Evolutionary conservation across 2,113 vertebrate species (phyloP).

Genomic region (Bubo blakistoni): DNA sequence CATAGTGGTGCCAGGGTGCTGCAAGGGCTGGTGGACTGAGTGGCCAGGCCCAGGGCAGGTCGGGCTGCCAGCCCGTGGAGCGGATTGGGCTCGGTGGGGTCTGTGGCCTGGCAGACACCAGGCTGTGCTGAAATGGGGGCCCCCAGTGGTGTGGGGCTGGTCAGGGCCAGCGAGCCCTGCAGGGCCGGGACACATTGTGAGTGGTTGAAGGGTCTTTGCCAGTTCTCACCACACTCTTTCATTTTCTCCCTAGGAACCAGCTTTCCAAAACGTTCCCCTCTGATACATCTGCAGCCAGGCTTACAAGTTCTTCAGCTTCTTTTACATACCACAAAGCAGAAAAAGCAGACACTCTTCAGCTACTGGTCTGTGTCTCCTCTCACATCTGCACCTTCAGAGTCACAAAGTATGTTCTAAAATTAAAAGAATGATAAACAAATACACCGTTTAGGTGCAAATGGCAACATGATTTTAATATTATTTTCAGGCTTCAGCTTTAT

Average conservation of each 20-base stretch:
- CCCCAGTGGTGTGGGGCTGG: rapidly evolving
- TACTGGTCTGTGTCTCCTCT: neutral
- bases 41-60: no score
- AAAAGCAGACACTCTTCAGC: neutral
- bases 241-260: neutral
- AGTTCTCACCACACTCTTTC: neutral
- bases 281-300: neutral
- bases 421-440: neutral
- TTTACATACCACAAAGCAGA: neutral
- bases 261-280: neutral
- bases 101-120: neutral
- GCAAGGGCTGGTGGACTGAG: neutral
- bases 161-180: neutral
- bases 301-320: neutral
- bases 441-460: neutral
- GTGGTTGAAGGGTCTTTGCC: neutral
- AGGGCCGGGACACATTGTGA: rapidly evolving
- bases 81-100: rapidly evolving
- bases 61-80: rapidly evolving
- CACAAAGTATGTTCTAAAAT: neutral
- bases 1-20: rapidly evolving
- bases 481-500: neutral
- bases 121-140: neutral
- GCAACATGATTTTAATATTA: neutral
- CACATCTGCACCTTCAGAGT: neutral